A percentile compares a stretch with the other conserved stretches of the same genome.
Conservation (phyloP, 2,888 invertebrate genomes). For the Calameuta idolon region DNA sequence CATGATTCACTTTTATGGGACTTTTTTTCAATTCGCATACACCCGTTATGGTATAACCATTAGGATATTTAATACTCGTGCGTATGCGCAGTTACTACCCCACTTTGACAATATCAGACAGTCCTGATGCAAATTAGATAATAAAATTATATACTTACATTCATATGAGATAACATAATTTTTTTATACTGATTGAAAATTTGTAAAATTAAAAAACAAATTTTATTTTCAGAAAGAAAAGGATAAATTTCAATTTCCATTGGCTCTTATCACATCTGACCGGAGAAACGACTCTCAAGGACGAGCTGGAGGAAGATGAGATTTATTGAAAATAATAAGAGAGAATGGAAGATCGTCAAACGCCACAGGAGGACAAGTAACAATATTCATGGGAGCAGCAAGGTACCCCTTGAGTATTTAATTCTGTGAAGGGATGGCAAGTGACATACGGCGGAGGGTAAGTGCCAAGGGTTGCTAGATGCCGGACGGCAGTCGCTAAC, state of each 20-base stretch:
- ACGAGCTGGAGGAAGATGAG: background rate
- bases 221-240: background rate
- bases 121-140: background rate
- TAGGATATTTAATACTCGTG: background rate
- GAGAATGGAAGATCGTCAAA: background rate
- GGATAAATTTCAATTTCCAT: background rate
- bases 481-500: constrained; percentile 24
- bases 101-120: background rate
- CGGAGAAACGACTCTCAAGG: no score
- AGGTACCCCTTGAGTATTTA: background rate
- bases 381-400: background rate
- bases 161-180: background rate
- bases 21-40: constrained; percentile 26
- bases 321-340: background rate
- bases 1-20: constrained; percentile 49
- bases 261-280: no score
- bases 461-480: constrained; percentile 15
- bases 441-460: constrained; percentile 19
- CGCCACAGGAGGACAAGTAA: background rate
- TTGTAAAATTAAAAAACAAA: background rate
- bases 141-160: background rate
- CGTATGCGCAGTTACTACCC: background rate
- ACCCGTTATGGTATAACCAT: background rate
- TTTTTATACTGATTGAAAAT: background rate
- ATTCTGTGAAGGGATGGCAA: background rate